These are phyloP conservation scores for Rutpela maculata DNA, from an alignment of 2,888 invertebrate genomes.

Conservation along the genomic window DNA sequence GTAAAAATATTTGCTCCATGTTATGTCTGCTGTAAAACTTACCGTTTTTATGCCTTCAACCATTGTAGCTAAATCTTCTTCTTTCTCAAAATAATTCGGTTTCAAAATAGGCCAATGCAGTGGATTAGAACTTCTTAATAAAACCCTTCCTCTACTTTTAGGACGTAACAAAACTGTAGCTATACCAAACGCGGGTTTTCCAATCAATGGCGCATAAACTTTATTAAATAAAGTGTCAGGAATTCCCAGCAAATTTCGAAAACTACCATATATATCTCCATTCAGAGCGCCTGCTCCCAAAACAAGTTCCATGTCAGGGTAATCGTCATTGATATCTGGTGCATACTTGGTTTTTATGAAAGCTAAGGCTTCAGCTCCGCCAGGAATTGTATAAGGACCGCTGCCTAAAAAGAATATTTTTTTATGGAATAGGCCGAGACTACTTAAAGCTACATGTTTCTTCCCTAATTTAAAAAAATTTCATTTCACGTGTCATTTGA, in stretches of 20 bases:
- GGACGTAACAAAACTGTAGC: constrained; percentile 86
- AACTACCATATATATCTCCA: constrained; percentile 82
- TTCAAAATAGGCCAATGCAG: constrained; percentile 85
- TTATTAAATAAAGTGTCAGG: constrained; percentile 78
- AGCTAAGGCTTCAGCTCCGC: constrained; percentile 86
- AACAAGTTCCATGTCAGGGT: constrained; percentile 88
- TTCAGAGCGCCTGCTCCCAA: constrained; percentile 86
- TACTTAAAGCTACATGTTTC: too few relatives aligned
- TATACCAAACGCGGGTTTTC: constrained; percentile 80
- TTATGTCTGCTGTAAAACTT: too few relatives aligned
- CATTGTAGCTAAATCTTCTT: constrained; percentile 83
- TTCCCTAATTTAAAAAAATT: too few relatives aligned
- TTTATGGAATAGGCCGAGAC: too few relatives aligned
- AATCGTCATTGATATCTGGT: constrained; percentile 72
- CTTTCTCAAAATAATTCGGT: constrained; percentile 87
- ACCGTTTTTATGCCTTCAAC: constrained; percentile 86
- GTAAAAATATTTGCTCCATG: too few relatives aligned
- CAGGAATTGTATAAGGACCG: constrained; percentile 86
- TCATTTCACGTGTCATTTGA: too few relatives aligned
- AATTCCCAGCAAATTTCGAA: constrained; percentile 81
- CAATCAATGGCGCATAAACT: constrained; percentile 76
- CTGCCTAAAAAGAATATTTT: constrained; percentile 57
- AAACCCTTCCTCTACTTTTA: constrained; percentile 83
- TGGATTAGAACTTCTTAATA: constrained; percentile 83
- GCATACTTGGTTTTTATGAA: constrained; percentile 83